A percentile compares a stretch with the other conserved stretches of the same genome.
These are phyloP conservation scores for Pangasianodon gigas DNA, from an alignment of 2,113 vertebrate species.

Conservation along the genomic window DNA sequence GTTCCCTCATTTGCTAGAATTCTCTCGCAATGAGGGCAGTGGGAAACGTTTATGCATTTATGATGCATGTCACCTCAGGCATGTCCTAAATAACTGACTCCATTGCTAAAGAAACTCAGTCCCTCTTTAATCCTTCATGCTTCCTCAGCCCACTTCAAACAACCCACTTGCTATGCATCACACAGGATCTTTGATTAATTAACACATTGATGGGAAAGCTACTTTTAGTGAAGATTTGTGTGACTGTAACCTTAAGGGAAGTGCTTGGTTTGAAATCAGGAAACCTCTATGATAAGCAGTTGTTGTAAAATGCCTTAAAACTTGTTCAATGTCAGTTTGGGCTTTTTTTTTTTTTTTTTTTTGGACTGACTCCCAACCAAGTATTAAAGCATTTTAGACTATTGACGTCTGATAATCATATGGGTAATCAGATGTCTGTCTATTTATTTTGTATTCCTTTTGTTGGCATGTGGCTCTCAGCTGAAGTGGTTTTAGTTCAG, in stretches of 20 bases:
- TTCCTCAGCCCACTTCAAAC: neutral
- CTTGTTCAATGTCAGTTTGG: slow-evolving; percentile 18
- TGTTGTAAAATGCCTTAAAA: slow-evolving; percentile 31
- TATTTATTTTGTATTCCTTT: slow-evolving; percentile 1
- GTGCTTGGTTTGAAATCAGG: slow-evolving; percentile 30
- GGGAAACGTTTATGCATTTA: slow-evolving; percentile 12
- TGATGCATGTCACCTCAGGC: slow-evolving; percentile 38
- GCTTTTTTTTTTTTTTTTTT: neutral
- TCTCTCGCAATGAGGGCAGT: neutral
- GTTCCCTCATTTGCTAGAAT: neutral
- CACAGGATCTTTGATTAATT: slow-evolving; percentile 5
- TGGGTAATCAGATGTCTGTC: slow-evolving; percentile 21
- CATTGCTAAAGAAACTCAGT: neutral
- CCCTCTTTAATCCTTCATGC: slow-evolving; percentile 18
- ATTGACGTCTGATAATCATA: slow-evolving; percentile 19
- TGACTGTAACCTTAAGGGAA: neutral
- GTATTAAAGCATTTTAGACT: slow-evolving; percentile 12
- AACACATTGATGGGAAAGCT: slow-evolving; percentile 8
- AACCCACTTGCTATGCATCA: slow-evolving; percentile 3
- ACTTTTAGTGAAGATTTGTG: neutral
- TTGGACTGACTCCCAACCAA: slow-evolving; percentile 1
- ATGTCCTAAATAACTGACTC: slow-evolving; percentile 36
- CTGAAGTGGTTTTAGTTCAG: neutral
- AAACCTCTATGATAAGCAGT: neutral
- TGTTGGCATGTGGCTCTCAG: slow-evolving; percentile 21